Evolutionary conservation across 2,113 vertebrate genomes (phyloP), one percentile per base, ranked within the genome.

Genomic region (Onychorhynchus coronatus): DNA sequence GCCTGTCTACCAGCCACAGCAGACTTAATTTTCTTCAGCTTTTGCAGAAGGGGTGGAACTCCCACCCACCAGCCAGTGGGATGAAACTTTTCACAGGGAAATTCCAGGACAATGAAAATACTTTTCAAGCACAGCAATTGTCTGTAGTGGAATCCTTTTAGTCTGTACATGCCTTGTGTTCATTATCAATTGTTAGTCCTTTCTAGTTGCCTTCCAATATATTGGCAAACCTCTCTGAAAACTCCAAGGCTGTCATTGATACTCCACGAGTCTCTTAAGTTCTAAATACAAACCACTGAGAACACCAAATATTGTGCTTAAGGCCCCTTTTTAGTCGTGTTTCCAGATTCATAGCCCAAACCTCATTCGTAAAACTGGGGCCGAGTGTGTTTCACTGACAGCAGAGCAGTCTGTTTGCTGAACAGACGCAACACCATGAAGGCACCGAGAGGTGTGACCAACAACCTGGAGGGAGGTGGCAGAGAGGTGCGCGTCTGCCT

Each of bases 101-200:
- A 93, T 95, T 83, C 74, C 73, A 70, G 84, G 80, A 94, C 75
- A 88, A 95, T 81, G 85, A 89, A 94, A 85, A 18, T 31, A 95
- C 67, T 70, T 76, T 95, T 96, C 44, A 96, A 97, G 79, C 62
- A 77, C 41, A 56, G 70, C 91, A 94, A 88, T 91, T 91, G 89
- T 63, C 12, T 66, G 31, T 31, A 35, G 3, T 59, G 89, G 84
- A 84, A 93, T 66, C 74, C 56, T 80, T n/a, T n/a, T 30, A 58
- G 37, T 56, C 70, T 73, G 14, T 41, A 42, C 58, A 74, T n/a
- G 56, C 79, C 67, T 56, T 75, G 41, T 27, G 70, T 58, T 76
- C 41, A 39, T 59, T 53, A 65, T 50, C 80, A 78, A 27, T 74
- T 66, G 44, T 53, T 35, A 41, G 12, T 46, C 55, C 87, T 88